These are phyloP conservation scores for Ammodytes marinus DNA, from an alignment of 2,113 vertebrate genomes.

Conservation along the genomic window DNA sequence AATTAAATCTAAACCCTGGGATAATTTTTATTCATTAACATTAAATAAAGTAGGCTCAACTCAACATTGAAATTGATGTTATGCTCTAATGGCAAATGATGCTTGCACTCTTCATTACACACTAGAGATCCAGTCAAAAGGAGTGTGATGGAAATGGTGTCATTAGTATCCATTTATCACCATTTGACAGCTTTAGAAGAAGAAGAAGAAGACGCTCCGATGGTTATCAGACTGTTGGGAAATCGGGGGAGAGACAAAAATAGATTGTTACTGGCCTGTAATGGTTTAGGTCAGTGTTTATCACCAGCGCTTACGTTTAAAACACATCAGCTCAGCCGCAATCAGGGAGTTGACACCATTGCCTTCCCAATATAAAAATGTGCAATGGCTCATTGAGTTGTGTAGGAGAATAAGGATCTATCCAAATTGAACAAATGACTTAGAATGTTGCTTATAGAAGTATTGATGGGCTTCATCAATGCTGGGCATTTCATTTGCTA, in stretches of 20 bases:
- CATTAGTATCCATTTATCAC: constrained; percentile 70
- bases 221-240: constrained; percentile 40
- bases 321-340: constrained; percentile 33
- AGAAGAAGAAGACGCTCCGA: constrained; percentile 35
- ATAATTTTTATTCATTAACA: constrained; percentile 67
- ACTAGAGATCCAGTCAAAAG: constrained; percentile 50
- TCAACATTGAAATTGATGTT: constrained; percentile 56
- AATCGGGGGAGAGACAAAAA: not conserved
- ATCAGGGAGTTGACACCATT: constrained; percentile 39
- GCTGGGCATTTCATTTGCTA: constrained; percentile 41
- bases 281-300: constrained; percentile 19
- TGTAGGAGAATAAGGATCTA: constrained; percentile 10
- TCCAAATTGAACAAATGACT: constrained; percentile 49
- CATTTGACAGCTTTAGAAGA: constrained; percentile 56
- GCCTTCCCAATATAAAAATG: constrained; percentile 16
- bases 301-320: not conserved
- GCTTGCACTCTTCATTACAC: constrained; percentile 59
- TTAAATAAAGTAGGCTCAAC: constrained; percentile 66
- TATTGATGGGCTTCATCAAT: constrained; percentile 36
- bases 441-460: constrained; percentile 20
- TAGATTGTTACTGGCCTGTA: not conserved
- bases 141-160: constrained; percentile 48
- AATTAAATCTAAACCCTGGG: constrained; percentile 52
- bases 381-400: constrained; percentile 40
- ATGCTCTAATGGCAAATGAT: constrained; percentile 61